These are phyloP conservation scores for Mycetomoellerius zeteki DNA, from an alignment of 1,140 invertebrate species.

Conservation along the genomic window DNA sequence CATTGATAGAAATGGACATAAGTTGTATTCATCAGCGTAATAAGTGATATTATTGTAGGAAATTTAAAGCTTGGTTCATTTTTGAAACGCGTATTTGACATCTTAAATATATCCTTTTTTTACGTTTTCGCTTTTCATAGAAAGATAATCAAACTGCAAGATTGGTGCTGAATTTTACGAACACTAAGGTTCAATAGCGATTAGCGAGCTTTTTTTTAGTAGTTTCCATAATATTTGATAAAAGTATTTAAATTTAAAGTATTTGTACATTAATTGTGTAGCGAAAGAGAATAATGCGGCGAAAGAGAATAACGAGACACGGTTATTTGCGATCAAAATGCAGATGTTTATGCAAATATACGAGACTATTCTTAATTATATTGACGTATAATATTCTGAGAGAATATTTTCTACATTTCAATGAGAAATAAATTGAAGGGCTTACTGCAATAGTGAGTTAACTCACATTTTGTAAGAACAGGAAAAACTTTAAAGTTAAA, in stretches of 20 bases:
- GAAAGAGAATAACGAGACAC: not conserved
- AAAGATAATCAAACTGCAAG: constrained; percentile 34
- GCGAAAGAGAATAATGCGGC: not conserved
- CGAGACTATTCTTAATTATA: not conserved
- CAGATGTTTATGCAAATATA: constrained; percentile 33
- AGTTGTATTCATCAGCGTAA: not conserved
- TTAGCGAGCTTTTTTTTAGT: not conserved
- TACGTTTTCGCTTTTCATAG: not conserved
- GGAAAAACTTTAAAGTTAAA: no score
- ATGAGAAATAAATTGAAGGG: no score
- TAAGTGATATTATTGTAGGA: not conserved
- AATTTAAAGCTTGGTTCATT: not conserved
- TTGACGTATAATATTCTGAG: not conserved
- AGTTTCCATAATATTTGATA: not conserved
- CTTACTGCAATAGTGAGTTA: no score
- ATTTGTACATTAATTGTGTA: constrained; percentile 45
- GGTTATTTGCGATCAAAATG: not conserved
- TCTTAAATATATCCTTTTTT: not conserved
- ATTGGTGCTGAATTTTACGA: not conserved
- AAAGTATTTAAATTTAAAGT: constrained; percentile 25
- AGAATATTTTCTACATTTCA: no score
- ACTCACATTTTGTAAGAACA: no score
- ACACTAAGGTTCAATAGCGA: not conserved
- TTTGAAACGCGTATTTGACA: not conserved
- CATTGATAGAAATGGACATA: no score